Evolutionary conservation across 2,797 vertebrate species (phyloP), one percentile per base, ranked within the genome.

Genomic region (Botia almorhae): DNA sequence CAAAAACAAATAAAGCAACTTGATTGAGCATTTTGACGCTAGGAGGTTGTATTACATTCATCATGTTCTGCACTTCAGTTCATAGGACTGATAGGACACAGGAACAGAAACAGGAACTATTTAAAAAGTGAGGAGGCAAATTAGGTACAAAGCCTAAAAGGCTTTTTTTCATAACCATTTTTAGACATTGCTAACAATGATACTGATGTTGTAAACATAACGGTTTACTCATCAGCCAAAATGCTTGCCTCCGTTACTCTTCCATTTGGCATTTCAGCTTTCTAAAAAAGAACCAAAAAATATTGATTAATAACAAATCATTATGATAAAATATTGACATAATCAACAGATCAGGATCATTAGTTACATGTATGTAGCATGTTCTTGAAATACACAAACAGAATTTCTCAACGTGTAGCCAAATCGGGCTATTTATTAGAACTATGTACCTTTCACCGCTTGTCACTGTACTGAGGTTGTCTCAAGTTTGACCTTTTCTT

Each of bases 401-500:
- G 7, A 64, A 36, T 64, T 17, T 10, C 8, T 58, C n/a, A 7
- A 19, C 8, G 8, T 11, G 2, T 10, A 16, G 17, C 21, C n/a
- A 72, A 21, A 51, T 21, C 23, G 43, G 16, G 7, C 3, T 13
- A 48, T 73, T 60, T 11, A 23, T 13, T 58, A 19, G 46, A 76
- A 50, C n/a, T 19, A 73, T 83, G 87, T 68, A 89, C 87, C 65
- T 78, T 89, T 81, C 85, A 84, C 89, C 72, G 7, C 19, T 29
- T 7, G 11, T 69, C 83, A 93, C 90, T 93, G 84, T 89, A 92
- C 56, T 84, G 90, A 89, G 77, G 92, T 91, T 89, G 91, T 87
- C 83, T 93, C 93, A 88, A 95, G 87, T 85, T 95, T 95, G 86
- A 94, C 91, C 88, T 95, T 96, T 87, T 96, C 95, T 89, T 96